Evolutionary conservation across 2,797 vertebrate genomes (phyloP).

Genomic region (Chrysocyon brachyurus): DNA sequence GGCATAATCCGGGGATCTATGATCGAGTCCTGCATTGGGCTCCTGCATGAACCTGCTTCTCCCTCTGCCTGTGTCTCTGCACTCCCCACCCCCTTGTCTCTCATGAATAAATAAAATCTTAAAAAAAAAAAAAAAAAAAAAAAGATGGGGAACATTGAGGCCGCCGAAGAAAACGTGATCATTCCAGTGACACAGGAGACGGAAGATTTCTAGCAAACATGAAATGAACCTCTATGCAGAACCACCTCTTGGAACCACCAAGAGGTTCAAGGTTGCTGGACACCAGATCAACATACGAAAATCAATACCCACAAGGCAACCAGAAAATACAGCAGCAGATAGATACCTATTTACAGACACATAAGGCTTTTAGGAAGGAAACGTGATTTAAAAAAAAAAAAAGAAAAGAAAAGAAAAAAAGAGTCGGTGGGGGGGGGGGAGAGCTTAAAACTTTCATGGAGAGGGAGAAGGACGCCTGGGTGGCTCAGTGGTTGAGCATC

Average conservation of each 20-base stretch:
- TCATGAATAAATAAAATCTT: too few relatives aligned
- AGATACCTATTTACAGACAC: not conserved
- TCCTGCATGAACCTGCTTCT: too few relatives aligned
- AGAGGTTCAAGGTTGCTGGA: not conserved
- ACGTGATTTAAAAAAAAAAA: not conserved
- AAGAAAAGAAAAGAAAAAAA: too few relatives aligned
- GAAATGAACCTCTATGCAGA: not conserved
- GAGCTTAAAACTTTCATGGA: too few relatives aligned
- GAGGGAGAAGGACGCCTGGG: too few relatives aligned
- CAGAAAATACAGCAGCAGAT: not conserved
- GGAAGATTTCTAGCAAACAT: not conserved
- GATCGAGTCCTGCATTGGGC: too few relatives aligned
- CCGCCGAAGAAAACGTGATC: not conserved
- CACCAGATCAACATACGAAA: not conserved
- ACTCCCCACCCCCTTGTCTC: too few relatives aligned
- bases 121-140: not conserved
- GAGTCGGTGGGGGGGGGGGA: too few relatives aligned
- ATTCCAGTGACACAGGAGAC: not conserved
- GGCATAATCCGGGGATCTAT: too few relatives aligned
- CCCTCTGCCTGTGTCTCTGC: too few relatives aligned
- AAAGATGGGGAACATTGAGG: fast-evolving
- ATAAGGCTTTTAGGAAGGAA: not conserved
- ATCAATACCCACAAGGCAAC: not conserved
- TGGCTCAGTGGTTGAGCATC: too few relatives aligned
- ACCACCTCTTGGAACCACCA: not conserved